Evolutionary conservation across 1,140 invertebrate species (phyloP).

Genomic region (Trichogramma pretiosum): DNA sequence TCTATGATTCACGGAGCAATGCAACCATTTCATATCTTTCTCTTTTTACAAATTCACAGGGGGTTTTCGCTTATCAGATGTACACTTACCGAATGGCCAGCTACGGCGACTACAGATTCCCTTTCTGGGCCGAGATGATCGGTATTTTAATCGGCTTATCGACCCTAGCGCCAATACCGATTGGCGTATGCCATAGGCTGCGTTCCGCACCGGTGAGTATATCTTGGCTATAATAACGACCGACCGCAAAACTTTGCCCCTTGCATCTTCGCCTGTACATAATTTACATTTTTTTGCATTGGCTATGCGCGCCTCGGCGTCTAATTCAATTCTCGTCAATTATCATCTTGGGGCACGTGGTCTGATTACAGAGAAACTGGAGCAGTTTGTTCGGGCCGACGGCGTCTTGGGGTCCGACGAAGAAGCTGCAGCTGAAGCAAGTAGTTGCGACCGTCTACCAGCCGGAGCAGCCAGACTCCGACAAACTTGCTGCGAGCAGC

Average conservation of each 20-base stretch:
- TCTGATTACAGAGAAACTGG: constrained; percentile 11
- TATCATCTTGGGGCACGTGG: too few relatives aligned
- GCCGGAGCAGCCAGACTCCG: neutral
- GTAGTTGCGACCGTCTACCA: neutral
- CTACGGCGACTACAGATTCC: constrained; percentile 56
- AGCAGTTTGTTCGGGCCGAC: constrained; percentile 5
- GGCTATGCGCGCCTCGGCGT: too few relatives aligned
- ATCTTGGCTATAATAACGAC: too few relatives aligned
- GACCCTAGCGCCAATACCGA: constrained; percentile 55
- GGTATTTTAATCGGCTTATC: constrained; percentile 61
- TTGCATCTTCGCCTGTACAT: too few relatives aligned
- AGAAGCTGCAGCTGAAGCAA: neutral
- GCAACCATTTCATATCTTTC: too few relatives aligned
- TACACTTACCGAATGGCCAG: constrained; percentile 49
- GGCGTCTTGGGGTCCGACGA: constrained; percentile 7
- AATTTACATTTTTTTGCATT: too few relatives aligned
- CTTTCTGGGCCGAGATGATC: constrained; percentile 55
- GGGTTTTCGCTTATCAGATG: constrained; percentile 61
- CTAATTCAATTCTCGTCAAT: too few relatives aligned
- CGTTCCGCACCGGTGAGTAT: constrained; percentile 45
- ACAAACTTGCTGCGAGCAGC: neutral
- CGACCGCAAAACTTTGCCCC: too few relatives aligned
- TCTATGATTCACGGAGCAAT: too few relatives aligned
- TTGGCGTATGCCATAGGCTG: constrained; percentile 46
- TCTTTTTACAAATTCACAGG: constrained; percentile 43